A percentile compares a stretch with the other conserved stretches of the same genome.
Evolutionary conservation across 2,113 vertebrate genomes (phyloP).

Genomic region (Megaceryle maxima): DNA sequence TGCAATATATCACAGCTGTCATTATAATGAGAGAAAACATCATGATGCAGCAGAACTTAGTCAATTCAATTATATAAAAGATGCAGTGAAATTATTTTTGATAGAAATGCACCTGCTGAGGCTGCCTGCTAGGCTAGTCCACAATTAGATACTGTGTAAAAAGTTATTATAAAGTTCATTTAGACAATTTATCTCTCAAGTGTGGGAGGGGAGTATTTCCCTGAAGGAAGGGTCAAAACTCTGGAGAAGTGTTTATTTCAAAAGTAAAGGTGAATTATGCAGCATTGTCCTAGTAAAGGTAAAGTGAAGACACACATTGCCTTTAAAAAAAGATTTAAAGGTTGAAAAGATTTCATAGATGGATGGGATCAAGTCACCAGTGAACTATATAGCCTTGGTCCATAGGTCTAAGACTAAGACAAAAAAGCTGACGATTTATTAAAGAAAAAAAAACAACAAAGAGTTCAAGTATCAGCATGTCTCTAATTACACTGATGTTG

Average conservation of each 20-base stretch:
- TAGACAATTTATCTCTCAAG: constrained; percentile 5
- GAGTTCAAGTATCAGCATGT: background rate
- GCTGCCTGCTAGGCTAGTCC: constrained; percentile 25
- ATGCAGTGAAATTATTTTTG: constrained; percentile 60
- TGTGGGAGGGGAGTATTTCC: background rate
- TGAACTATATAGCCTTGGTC: background rate
- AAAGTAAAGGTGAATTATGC: background rate
- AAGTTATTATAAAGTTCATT: constrained; percentile 54
- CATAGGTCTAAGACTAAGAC: background rate
- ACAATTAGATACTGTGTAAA: constrained; percentile 46
- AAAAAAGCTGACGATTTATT: background rate
- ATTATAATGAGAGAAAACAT: constrained; percentile 51
- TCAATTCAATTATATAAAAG: constrained; percentile 60
- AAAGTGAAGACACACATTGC: background rate
- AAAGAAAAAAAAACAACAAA: background rate
- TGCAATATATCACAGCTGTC: constrained; percentile 60
- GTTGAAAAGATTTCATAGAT: background rate
- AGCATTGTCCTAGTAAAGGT: background rate
- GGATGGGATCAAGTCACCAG: background rate
- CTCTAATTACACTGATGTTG: background rate
- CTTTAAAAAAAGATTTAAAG: background rate
- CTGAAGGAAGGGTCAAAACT: background rate
- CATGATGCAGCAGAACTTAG: constrained; percentile 58
- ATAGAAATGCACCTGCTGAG: constrained; percentile 52
- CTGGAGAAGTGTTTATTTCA: background rate